These are phyloP conservation scores for Sipha flava DNA, from an alignment of 1,140 invertebrate species.

Conservation along the genomic window DNA sequence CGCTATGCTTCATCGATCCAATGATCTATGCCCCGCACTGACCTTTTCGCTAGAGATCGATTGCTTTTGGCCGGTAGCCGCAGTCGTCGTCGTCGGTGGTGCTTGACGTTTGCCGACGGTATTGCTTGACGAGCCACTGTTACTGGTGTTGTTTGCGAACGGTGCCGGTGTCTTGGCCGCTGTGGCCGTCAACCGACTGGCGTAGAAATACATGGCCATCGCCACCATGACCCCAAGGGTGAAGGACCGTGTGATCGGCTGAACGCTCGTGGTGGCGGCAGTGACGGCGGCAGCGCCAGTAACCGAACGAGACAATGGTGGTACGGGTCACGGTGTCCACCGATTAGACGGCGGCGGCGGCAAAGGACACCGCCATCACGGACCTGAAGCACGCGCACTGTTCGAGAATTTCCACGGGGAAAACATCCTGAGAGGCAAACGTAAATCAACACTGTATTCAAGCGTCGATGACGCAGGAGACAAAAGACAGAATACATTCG, in stretches of 20 bases:
- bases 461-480: too few species aligned
- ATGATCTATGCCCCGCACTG: too few species aligned
- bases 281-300: too few species aligned
- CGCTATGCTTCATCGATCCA: too few species aligned
- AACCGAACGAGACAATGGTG: neutral
- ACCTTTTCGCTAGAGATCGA: neutral
- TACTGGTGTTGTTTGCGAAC: neutral
- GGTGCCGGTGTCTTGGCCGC: constrained; percentile 12
- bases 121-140: neutral
- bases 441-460: too few species aligned
- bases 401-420: too few species aligned
- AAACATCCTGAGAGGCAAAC: too few species aligned
- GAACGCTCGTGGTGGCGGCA: neutral
- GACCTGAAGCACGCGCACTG: too few species aligned
- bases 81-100: neutral
- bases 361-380: too few species aligned
- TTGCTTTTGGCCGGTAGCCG: neutral
- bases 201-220: constrained; percentile 36
- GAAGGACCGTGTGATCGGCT: too few species aligned
- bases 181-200: constrained; percentile 34
- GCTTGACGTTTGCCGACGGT: neutral
- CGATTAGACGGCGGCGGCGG: too few species aligned
- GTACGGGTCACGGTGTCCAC: neutral
- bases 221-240: constrained; percentile 13
- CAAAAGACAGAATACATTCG: too few species aligned